phyloP scores from a whole-genome alignment of 2,113 vertebrate species.

The Thomomys bottae region DNA sequence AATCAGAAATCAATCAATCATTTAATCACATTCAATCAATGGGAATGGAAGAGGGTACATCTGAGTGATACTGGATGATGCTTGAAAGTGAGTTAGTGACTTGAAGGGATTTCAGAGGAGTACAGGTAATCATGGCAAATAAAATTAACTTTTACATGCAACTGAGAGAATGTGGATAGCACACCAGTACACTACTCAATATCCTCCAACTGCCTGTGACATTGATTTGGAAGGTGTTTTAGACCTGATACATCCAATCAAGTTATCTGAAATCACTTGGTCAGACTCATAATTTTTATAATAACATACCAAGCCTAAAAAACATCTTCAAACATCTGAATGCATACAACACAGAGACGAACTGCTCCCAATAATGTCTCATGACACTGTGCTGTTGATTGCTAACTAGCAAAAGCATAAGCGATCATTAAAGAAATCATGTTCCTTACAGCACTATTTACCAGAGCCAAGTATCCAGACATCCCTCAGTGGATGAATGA shows the following conservation, averaged over 20 bases:
- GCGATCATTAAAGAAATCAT: not conserved
- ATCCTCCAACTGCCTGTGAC: conserved; percentile 12
- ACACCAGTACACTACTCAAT: not conserved
- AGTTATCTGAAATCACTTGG: conserved; percentile 42
- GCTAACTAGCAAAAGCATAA: conserved; percentile 19
- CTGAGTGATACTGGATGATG: conserved; percentile 27
- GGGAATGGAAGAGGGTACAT: conserved; percentile 21
- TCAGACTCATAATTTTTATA: conserved; percentile 62
- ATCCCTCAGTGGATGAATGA: no score
- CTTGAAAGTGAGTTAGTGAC: conserved; percentile 47
- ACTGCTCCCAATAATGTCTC: conserved; percentile 38
- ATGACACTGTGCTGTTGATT: not conserved
- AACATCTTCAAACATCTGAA: conserved; percentile 50
- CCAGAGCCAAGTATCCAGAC: no score
- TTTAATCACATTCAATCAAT: conserved; percentile 60
- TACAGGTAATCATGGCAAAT: conserved; percentile 13
- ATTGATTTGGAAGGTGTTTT: conserved; percentile 6
- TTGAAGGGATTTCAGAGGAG: conserved; percentile 41
- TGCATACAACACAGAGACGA: conserved; percentile 40
- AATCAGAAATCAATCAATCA: conserved; percentile 49
- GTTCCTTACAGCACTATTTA: no score
- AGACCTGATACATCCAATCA: conserved; percentile 31
- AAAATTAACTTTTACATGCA: not conserved
- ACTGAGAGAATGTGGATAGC: not conserved
- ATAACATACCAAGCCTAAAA: conserved; percentile 44